Base-by-base conservation (phyloP, 2,888 invertebrate genomes). In the Pristionchus entomophagus region DNA sequence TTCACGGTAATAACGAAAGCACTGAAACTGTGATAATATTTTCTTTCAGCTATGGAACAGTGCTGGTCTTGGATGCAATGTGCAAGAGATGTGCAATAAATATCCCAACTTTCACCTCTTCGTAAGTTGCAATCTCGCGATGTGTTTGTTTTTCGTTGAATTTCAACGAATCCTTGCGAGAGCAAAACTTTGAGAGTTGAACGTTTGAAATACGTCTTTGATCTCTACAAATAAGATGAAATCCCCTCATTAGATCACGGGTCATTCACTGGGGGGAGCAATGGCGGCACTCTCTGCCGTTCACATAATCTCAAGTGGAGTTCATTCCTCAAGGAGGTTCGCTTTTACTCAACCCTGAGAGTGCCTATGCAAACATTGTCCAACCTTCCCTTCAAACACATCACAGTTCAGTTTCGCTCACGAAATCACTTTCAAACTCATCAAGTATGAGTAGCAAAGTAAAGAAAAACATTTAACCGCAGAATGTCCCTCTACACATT, bases 401-500 rank as follows among this genome's bases (percentile, higher is more conserved):
- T 29, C 59, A 59, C 26, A 59, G 59, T 29, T 59, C 77, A 49
- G 0, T 12, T 45, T 77, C 49, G 22, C 38, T n/a, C n/a, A n/a
- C n/a, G n/a, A n/a, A n/a, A n/a, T n/a, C n/a, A n/a, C n/a, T n/a
- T n/a, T n/a, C n/a, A n/a, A n/a, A n/a, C n/a, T n/a, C n/a, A n/a
- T n/a, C n/a, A n/a, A n/a, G n/a, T n/a, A n/a, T n/a, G n/a, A n/a
- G n/a, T n/a, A n/a, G n/a, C n/a, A n/a, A n/a, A n/a, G n/a, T n/a
- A n/a, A n/a, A n/a, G n/a, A n/a, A n/a, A n/a, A n/a, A n/a, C n/a
- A n/a, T n/a, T n/a, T n/a, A n/a, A n/a, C 26, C 26, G 2, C 65
- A 65, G 65, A 35, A 65, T 38, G 35, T 5, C 35, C 22, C 65
- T 65, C 29, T 65, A 69, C 73, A 92, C 91, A 26, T 90, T 90